These are phyloP conservation scores for Odontomachus brunneus DNA, from an alignment of 1,140 invertebrate genomes.

Conservation along the genomic window DNA sequence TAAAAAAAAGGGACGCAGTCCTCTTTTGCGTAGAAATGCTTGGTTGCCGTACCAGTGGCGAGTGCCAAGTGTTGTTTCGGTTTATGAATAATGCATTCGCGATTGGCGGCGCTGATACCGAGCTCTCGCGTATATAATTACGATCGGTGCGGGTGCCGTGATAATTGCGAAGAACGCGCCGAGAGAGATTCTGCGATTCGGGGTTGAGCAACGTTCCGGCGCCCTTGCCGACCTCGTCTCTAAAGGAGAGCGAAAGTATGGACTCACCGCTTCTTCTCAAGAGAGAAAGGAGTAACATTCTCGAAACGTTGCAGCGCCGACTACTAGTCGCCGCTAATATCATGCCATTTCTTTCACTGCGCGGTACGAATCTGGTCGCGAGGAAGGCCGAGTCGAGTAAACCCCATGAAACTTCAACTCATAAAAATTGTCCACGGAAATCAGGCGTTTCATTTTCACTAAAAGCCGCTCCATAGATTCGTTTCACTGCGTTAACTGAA, in stretches of 20 bases:
- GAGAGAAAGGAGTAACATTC: neutral
- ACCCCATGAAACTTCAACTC: neutral
- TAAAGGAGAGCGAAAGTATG: constrained; percentile 11
- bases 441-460: no score
- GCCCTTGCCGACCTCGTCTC: constrained; percentile 17
- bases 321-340: neutral
- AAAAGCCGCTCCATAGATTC: no score
- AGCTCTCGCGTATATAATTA: constrained; percentile 74
- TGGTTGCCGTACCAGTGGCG: constrained; percentile 28
- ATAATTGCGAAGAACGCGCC: constrained; percentile 73
- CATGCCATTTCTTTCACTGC: neutral
- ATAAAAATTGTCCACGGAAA: no score
- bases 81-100: constrained; percentile 82
- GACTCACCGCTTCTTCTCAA: neutral
- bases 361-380: neutral
- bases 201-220: constrained; percentile 31
- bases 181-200: constrained; percentile 56
- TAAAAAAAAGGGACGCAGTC: constrained; percentile 1
- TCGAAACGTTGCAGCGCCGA: neutral
- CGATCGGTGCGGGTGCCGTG: constrained; percentile 69
- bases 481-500: no score
- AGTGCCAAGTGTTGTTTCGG: constrained; percentile 66
- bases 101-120: constrained; percentile 76
- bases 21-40: neutral
- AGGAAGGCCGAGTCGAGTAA: neutral